phyloP scores from a whole-genome alignment of 92 coral and sea anemone species.

The Virgularia gustaviana region DNA sequence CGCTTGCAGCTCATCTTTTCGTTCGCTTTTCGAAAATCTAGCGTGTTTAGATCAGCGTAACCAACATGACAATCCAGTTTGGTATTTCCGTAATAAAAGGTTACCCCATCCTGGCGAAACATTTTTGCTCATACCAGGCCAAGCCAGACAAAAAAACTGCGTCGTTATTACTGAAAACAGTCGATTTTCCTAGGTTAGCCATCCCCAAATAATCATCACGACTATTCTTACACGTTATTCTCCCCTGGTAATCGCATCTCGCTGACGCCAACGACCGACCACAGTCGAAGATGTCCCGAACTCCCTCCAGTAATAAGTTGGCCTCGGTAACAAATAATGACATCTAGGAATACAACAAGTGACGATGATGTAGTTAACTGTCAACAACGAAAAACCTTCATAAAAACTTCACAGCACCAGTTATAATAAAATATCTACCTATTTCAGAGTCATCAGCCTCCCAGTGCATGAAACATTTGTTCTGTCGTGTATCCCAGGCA shows the following conservation, averaged over 20 bases:
- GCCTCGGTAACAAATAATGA: slow-evolving; percentile 69
- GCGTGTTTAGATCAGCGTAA: no score
- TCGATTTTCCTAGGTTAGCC: no score
- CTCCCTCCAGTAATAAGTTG: slow-evolving; percentile 76
- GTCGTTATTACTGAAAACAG: no score
- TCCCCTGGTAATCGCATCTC: slow-evolving; percentile 88
- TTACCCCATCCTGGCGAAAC: neutral
- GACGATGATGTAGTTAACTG: no score
- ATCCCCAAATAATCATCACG: neutral
- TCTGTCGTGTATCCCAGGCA: slow-evolving; percentile 97
- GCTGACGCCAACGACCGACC: slow-evolving; percentile 90
- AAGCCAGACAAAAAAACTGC: neutral
- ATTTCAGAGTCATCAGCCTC: slow-evolving; percentile 85
- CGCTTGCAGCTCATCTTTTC: no score
- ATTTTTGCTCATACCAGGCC: neutral
- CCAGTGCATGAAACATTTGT: slow-evolving; percentile 97
- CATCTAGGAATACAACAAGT: slow-evolving; percentile 54
- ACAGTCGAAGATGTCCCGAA: slow-evolving; percentile 75
- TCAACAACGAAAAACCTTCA: no score
- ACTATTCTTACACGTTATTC: slow-evolving; percentile 66
- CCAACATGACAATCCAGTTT: no score
- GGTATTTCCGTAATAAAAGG: neutral
- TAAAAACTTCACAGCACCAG: no score
- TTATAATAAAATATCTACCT: slow-evolving; percentile 42
- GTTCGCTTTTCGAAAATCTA: no score